Base-by-base conservation (phyloP, 64 coral and sea anemone genomes). In the Exaiptasia diaphana region DNA sequence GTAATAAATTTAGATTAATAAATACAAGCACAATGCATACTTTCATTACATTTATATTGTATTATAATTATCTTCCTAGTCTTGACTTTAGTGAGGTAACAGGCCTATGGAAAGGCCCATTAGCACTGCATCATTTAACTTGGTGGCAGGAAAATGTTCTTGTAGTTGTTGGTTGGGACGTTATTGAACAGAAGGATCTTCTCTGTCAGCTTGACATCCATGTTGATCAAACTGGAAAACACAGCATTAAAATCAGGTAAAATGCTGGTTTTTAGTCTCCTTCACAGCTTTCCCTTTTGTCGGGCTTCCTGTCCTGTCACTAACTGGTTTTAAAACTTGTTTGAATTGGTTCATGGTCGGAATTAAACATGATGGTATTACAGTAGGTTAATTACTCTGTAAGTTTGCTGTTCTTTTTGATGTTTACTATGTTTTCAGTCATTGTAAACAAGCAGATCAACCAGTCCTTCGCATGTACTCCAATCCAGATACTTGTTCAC, bases 71-170 rank as follows among this genome's bases (percentile, higher is more conserved):
- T 62, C 21, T 17, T 65, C 13, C 17, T 18, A 65, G 61, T 10
- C 13, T 65, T 3, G 32, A 65, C 31, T 65, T 65, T 36, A 35
- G 38, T 34, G 61, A 17, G 0, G 30, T 74, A 18, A 15, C 64
- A 39, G 60, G 79, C 14, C 64, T 99, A 1, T 93, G 95, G 95
- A 38, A 0, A 25, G 89, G 95, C 0, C 80, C 95, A 31, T 41
- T 87, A 56, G 60, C 61, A 20, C 55, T 91, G 21, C 85, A 62
- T n/a, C 95, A 99, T 49, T 15, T 99, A 52, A 81, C 87, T 1
- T 99, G 95, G 95, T 99, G 89, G 95, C 88, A 81, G 68, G 74
- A 99, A 1, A 44, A 30, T 32, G 85, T 59, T 11, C 52, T 99
- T 3, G 15, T 99, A 0, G 80, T 80, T 12, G 63, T 93, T 4